Evolutionary conservation across 2,888 invertebrate species (phyloP), one percentile per base, ranked within the genome.

Genomic region (Drosophila eohydei): DNA sequence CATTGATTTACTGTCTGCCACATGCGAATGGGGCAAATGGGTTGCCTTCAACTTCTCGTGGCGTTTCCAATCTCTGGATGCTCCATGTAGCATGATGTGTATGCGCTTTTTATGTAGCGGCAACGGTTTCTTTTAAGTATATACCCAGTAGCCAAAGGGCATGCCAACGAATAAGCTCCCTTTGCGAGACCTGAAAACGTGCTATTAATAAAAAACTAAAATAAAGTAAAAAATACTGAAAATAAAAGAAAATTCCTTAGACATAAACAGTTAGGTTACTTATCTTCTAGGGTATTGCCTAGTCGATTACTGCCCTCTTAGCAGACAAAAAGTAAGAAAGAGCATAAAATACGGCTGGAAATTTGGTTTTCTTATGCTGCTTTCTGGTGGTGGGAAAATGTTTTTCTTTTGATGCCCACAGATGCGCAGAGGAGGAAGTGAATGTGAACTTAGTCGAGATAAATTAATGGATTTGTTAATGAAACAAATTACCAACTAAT

Each of bases 1-100:
- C 81, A 78, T 78, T 88, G 85, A 86, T 82, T 88, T 89, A 86
- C 82, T 77, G 74, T 75, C 67, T 48, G 61, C 58, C 32, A 56
- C 67, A 62, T 75, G 65, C 76, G 71, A 75, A 71, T 66, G 80
- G 71, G 65, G 76, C 78, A 70, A 77, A 74, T 74, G 75, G 51
- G 58, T 55, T 58, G 46, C 60, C 43, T 36, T 28, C 57, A 8
- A 11, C 50, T 16, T 26, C 36, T 28, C 28, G 28, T 26, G 28
- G 57, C 57, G n/a, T 52, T 41, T 56, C 68, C 28, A 43, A 69
- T 44, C 48, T 48, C 14, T 55, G 66, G 41, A 67, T 61, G 64
- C 71, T 30, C 26, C 54, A 55, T 66, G 71, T 68, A 64, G 83
- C 84, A 72, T 83, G 80, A 77, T 73, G 74, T 83, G 87, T 70